Conservation (phyloP, 2,797 vertebrate genomes). For the Pogonophryne albipinna region DNA sequence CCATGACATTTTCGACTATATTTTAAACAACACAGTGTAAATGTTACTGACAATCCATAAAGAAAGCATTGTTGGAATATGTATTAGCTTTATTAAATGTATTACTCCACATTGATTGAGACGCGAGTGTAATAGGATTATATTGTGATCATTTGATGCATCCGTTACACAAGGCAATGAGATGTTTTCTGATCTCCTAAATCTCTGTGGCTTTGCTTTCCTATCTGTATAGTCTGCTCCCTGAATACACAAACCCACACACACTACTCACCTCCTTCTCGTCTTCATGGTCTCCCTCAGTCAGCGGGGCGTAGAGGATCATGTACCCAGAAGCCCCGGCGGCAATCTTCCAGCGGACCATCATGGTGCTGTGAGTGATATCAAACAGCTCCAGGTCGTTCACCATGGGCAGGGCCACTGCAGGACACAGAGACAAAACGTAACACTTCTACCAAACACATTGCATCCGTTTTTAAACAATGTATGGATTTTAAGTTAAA, state of each 20-base stretch:
- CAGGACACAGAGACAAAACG: background rate
- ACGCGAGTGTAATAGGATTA: too few relatives aligned
- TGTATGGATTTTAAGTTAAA: fast-evolving
- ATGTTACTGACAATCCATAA: too few relatives aligned
- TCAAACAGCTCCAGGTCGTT: constrained; percentile 88
- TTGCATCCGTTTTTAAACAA: background rate
- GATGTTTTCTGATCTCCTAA: background rate
- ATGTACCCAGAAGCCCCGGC: constrained; percentile 91
- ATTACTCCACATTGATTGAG: too few relatives aligned
- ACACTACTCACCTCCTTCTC: constrained; percentile 92
- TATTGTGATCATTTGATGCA: too few relatives aligned
- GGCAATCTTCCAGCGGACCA: constrained; percentile 86
- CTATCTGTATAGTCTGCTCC: background rate
- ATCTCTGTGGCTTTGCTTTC: background rate
- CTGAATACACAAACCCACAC: background rate
- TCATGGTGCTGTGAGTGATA: constrained; percentile 91
- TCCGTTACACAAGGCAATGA: too few relatives aligned
- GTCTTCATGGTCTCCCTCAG: constrained; percentile 87
- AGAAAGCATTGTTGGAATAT: too few relatives aligned
- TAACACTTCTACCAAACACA: background rate
- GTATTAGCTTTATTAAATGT: too few relatives aligned
- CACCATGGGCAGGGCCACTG: constrained; percentile 91
- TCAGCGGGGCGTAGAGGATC: constrained; percentile 94
- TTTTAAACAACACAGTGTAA: too few relatives aligned
- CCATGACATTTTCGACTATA: too few relatives aligned